Conservation (phyloP, 2,113 vertebrate genomes). For the Albula goreensis region DNA sequence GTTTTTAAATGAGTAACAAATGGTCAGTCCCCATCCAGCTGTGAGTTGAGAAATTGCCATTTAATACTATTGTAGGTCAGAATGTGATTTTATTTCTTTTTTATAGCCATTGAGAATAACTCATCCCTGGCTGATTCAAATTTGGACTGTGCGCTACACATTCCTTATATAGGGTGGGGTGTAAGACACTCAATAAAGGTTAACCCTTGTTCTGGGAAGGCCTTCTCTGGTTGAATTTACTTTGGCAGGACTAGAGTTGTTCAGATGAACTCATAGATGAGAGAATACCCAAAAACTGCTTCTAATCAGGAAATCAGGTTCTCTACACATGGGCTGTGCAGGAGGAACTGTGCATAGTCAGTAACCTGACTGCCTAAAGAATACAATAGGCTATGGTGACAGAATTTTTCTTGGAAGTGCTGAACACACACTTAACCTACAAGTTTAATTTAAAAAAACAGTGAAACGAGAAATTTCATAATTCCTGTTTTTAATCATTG, state of each 20-base stretch:
- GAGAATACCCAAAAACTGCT: conserved; percentile 2
- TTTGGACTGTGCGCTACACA: conserved; percentile 49
- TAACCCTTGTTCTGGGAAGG: conserved; percentile 43
- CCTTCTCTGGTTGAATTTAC: conserved; percentile 56
- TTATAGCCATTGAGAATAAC: conserved; percentile 15
- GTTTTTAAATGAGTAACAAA: not conserved
- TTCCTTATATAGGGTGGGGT: conserved; percentile 61
- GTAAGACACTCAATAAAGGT: conserved; percentile 65
- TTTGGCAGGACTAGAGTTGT: conserved; percentile 44
- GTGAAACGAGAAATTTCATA: not conserved
- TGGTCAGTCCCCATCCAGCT: not conserved
- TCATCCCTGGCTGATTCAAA: conserved; percentile 20
- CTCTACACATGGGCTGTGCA: not conserved
- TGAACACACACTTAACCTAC: not conserved
- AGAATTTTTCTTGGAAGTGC: not conserved
- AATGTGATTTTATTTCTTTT: conserved; percentile 11
- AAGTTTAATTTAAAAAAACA: not conserved
- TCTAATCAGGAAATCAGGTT: conserved; percentile 1
- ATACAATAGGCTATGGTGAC: not conserved
- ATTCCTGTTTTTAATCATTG: not conserved
- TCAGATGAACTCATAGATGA: conserved; percentile 16
- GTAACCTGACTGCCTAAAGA: not conserved
- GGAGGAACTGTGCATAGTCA: not conserved
- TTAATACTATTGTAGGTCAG: conserved; percentile 13
- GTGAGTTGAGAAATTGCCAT: not conserved